Evolutionary conservation across 2,888 invertebrate genomes (phyloP).

Genomic region (Cecidostiba fungosa): DNA sequence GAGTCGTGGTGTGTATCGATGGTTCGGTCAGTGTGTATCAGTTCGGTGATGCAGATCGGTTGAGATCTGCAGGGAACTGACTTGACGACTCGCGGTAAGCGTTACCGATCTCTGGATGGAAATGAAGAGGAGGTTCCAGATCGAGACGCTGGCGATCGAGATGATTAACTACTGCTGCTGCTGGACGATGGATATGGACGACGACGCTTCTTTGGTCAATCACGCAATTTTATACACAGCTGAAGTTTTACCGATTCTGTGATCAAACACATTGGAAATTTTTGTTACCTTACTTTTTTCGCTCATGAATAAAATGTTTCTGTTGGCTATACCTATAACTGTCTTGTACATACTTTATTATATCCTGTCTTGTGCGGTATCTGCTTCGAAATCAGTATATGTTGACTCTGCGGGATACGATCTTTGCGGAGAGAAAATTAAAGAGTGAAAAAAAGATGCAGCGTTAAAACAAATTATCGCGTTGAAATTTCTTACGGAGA

Average conservation of each 20-base stretch:
- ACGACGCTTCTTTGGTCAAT: neutral
- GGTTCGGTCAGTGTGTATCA: neutral
- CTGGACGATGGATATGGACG: conserved; percentile 1
- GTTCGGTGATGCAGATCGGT: neutral
- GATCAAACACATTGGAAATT: neutral
- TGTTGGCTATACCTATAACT: neutral
- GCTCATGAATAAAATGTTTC: neutral
- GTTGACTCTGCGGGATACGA: no score
- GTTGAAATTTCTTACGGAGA: neutral
- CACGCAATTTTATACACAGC: neutral
- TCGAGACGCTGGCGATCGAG: neutral
- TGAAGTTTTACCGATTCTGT: conserved; percentile 1
- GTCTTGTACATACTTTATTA: neutral
- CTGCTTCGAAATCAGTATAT: neutral
- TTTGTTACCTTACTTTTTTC: neutral
- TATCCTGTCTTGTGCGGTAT: neutral
- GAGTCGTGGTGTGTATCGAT: no score
- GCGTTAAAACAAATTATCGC: neutral
- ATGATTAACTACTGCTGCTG: neutral
- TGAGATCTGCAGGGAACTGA: neutral
- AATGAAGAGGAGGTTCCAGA: neutral
- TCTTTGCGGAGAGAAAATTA: no score
- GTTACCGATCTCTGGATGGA: neutral
- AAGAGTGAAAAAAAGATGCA: no score
- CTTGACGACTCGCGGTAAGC: conserved; percentile 4